Evolutionary conservation across 2,888 invertebrate species (phyloP).

Genomic region (Microctonus aethiopoides): DNA sequence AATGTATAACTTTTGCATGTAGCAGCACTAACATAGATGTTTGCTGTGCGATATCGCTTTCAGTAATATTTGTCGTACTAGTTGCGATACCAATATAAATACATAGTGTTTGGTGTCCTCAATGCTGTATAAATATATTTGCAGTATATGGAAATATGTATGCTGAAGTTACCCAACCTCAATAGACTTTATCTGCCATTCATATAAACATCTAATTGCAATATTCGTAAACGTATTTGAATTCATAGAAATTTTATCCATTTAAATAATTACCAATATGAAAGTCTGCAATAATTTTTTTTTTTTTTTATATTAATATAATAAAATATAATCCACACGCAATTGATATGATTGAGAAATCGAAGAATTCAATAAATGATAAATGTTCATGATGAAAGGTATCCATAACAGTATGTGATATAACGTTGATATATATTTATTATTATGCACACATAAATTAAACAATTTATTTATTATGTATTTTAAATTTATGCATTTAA

Average conservation of each 20-base stretch:
- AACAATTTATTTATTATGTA: too few relatives aligned
- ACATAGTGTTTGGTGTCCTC: neutral
- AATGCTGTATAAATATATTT: neutral
- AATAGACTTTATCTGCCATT: neutral
- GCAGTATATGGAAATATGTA: too few relatives aligned
- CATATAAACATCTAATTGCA: neutral
- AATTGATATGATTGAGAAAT: neutral
- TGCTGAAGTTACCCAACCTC: neutral
- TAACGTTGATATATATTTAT: too few relatives aligned
- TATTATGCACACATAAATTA: too few relatives aligned
- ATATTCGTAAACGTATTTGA: neutral
- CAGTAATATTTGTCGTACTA: slow-evolving; percentile 8
- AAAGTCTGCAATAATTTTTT: neutral
- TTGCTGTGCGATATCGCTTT: slow-evolving; percentile 4
- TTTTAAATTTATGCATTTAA: too few relatives aligned
- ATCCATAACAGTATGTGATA: too few relatives aligned
- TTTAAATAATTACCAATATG: too few relatives aligned
- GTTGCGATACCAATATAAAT: slow-evolving; percentile 5
- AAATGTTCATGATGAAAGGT: too few relatives aligned
- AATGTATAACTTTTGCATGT: neutral
- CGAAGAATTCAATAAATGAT: neutral
- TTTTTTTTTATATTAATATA: neutral
- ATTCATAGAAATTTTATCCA: neutral
- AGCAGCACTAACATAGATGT: neutral
- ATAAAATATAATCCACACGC: neutral